phyloP scores from a whole-genome alignment of 1,140 invertebrate species.

The Battus philenor region DNA sequence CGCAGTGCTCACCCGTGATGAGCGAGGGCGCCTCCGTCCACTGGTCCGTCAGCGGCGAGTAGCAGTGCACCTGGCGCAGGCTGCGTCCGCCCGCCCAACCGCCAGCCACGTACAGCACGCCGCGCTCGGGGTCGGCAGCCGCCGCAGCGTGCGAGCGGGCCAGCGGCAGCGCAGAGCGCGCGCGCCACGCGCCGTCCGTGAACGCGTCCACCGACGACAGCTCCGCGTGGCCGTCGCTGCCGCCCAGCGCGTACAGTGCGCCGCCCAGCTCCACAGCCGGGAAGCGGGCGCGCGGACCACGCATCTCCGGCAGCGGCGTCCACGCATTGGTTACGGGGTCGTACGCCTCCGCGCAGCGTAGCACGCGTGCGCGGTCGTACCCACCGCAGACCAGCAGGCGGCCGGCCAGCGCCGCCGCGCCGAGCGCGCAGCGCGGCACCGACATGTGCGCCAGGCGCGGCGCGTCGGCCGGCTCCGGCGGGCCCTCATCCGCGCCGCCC shows the following conservation, averaged over 20 bases:
- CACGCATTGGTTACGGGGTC: slow-evolving; percentile 82
- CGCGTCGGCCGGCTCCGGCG: slow-evolving; percentile 19
- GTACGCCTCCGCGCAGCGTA: slow-evolving; percentile 86
- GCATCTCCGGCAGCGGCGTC: slow-evolving; percentile 82
- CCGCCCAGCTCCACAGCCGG: slow-evolving; percentile 79
- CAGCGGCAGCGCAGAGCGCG: slow-evolving; percentile 78
- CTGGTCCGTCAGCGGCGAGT: slow-evolving; percentile 77
- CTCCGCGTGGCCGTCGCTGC: slow-evolving; percentile 82
- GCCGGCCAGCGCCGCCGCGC: slow-evolving; percentile 76
- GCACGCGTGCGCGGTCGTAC: slow-evolving; percentile 90
- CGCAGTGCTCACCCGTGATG: slow-evolving; percentile 18
- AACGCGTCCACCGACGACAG: slow-evolving; percentile 77
- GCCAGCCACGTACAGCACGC: slow-evolving; percentile 81
- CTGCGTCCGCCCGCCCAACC: slow-evolving; percentile 85
- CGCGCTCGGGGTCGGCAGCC: slow-evolving; percentile 75
- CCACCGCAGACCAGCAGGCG: slow-evolving; percentile 79
- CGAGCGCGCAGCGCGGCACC: slow-evolving; percentile 36
- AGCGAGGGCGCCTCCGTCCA: slow-evolving; percentile 81
- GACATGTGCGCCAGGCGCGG: slow-evolving; percentile 26
- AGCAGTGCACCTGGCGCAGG: slow-evolving; percentile 85
- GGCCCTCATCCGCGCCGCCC: slow-evolving; percentile 18
- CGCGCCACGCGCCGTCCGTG: slow-evolving; percentile 78
- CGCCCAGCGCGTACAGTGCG: slow-evolving; percentile 86
- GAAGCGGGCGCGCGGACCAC: slow-evolving; percentile 83
- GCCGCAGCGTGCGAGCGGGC: slow-evolving; percentile 84